Evolutionary conservation across 1,140 invertebrate species (phyloP), one percentile per base, ranked within the genome.

Genomic region (Drosophila bocki): DNA sequence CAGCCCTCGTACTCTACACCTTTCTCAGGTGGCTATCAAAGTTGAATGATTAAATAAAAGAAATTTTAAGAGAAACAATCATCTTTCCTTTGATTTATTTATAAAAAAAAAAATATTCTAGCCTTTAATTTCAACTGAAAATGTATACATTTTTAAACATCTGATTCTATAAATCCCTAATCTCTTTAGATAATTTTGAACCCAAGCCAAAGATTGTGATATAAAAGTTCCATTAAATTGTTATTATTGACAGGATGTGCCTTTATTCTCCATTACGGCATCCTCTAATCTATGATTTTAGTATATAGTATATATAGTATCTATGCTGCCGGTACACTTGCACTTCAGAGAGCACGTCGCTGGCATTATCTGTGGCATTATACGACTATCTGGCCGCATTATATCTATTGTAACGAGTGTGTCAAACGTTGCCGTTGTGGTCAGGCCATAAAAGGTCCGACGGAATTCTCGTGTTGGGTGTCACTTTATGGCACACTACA

Each of bases 401-500:
- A 37, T 61, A 42, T 47, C 22, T 68, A 61, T 70, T 67, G 78
- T 83, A 48, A 78, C 75, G 75, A 78, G 74, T 69, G 56, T 64
- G 78, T 81, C 74, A 68, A 67, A 79, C 62, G 81, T 37, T 60
- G 48, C 37, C 47, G 62, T 37, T 71, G 53, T 59, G 78, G 76
- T 68, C 57, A 78, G 63, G 50, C 64, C 77, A 84, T 88, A 80
- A 83, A 88, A 75, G 69, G 78, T 78, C 78, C 57, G 62, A 71
- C 72, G 67, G 60, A 78, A 61, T 67, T 58, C 75, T 86, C 75
- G 78, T 75, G 78, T 63, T 87, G 51, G 83, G 76, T 87, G 84
- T 88, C 80, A 80, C 51, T 78, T 88, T 80, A 80, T 77, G 83
- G 67, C 83, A 86, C 44, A 71, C 59, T 56, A 32, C 42, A 58